These are phyloP conservation scores for Torymus aiolomorphi DNA, from an alignment of 2,888 invertebrate genomes.

Conservation along the genomic window DNA sequence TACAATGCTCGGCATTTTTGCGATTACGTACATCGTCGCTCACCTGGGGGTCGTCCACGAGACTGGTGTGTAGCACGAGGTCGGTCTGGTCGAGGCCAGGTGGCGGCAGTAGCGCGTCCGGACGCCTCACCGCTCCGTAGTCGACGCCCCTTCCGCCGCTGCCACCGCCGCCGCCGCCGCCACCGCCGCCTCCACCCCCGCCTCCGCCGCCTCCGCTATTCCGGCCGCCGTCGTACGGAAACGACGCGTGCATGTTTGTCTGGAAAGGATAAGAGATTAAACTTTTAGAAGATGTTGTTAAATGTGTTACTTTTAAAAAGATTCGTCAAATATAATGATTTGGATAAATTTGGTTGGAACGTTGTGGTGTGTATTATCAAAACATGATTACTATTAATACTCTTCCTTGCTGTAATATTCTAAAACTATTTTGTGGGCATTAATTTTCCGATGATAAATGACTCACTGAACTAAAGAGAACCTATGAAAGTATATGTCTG, in stretches of 20 bases:
- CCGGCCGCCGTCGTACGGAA: constrained; percentile 76
- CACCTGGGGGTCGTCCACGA: constrained; percentile 75
- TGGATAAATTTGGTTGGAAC: too few species aligned
- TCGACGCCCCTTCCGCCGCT: constrained; percentile 73
- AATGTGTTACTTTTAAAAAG: too few species aligned
- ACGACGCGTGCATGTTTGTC: constrained; percentile 77
- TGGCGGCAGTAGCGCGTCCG: constrained; percentile 73
- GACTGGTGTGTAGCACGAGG: constrained; percentile 74
- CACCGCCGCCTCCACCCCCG: constrained; percentile 73
- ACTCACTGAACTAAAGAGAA: too few species aligned
- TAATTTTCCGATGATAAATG: too few species aligned
- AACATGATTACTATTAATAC: too few species aligned
- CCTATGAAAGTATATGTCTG: too few species aligned
- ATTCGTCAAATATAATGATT: too few species aligned
- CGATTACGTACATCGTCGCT: constrained; percentile 74
- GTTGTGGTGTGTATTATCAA: too few species aligned
- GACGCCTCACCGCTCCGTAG: constrained; percentile 73
- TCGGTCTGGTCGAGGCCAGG: constrained; percentile 74
- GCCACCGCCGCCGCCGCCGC: constrained; percentile 74
- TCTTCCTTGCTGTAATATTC: too few species aligned
- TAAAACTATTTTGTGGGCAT: too few species aligned
- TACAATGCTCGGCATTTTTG: constrained; percentile 7
- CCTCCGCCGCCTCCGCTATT: constrained; percentile 72
- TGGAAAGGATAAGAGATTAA: constrained; percentile 64
- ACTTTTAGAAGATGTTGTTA: too few species aligned